Evolutionary conservation across 2,888 invertebrate genomes (phyloP), one percentile per base, ranked within the genome.

Genomic region (Danaus chrysippus): DNA sequence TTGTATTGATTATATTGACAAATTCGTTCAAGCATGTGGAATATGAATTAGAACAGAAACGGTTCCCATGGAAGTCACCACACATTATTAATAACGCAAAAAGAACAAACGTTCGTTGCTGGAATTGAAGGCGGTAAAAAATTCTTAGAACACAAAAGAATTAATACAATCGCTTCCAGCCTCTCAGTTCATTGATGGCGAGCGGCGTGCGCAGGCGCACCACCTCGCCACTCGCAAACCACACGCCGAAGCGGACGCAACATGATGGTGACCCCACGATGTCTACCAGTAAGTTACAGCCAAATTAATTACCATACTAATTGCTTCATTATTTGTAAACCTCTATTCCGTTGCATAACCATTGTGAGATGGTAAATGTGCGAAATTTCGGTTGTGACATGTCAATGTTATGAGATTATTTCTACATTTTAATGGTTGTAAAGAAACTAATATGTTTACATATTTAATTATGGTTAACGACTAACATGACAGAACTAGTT

Each of bases 161-260:
- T 68, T 58, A 34, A 66, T 67, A 69, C 65, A 63, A 70, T 68
- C 73, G 67, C 70, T 71, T 75, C 75, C 72, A 75, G 82, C 75
- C 74, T 75, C 59, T 68, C 72, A 75, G 74, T 72, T 81, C 78
- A 68, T 69, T 75, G 82, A 72, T 59, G 67, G 70, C 71, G 70
- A 70, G 73, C 73, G 73, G 75, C 75, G 75, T 76, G 83, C 82
- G 82, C 82, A 71, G 70, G 82, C 86, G 85, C 84, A 78, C 74
- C 76, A 76, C 76, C 76, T 72, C 75, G 67, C 77, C 86, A 86
- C 84, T 87, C 82, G 66, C 77, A 76, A 70, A 82, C 79, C 84
- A 82, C 75, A 84, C 88, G 85, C 81, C 84, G 82, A 70, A 73
- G 77, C 75, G 84, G 79, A 75, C 77, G 75, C 86, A 86, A 82